Evolutionary conservation across 92 coral and sea anemone species (phyloP), one percentile per base, ranked within the genome.

Genomic region (Porites rus): DNA sequence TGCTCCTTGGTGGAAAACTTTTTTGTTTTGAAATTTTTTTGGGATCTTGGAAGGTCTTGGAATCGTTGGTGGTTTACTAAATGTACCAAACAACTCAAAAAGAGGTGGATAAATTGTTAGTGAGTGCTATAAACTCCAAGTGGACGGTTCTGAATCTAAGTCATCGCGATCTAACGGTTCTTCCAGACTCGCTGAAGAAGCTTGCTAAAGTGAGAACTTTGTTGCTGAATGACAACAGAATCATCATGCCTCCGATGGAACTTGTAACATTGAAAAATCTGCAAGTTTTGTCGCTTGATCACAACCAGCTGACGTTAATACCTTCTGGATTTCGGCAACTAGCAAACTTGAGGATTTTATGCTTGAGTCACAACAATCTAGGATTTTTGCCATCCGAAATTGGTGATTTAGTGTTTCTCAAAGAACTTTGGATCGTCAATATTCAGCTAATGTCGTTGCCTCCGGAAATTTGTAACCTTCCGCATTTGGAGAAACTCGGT

Each of bases 201-300:
- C 91, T 97, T 71, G 91, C 59, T 50, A 74, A 84, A 75, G 94
- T 93, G 19, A 90, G 82, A 76, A 90, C 90, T 6, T 70, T 97
- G 80, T 78, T 97, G 78, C 71, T 97, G 80, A 97, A 97, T 77
- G 85, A 97, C 76, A 97, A 97, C 83, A 84, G 92, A 19, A 97
- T 97, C 17, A 97, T 97, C 1, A 97, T 97, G 99, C 99, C 99
- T 75, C 99, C 98, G 1, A 84, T 82, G 76, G 99, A 97, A 79
- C 94, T 97, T 11, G 90, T 97, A 9, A 81, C 90, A 38, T 80
- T 97, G 38, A 89, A 91, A 78, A 93, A 87, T 38, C 93, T 97
- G 17, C 93, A 88, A 76, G 98, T 93, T 74, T 86, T 97, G 52
- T 68, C 88, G 0, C 82, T 97, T 80, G 99, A 97, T 76, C 98